Conservation (phyloP, 2,797 vertebrate genomes). For the Myotis daubentonii region DNA sequence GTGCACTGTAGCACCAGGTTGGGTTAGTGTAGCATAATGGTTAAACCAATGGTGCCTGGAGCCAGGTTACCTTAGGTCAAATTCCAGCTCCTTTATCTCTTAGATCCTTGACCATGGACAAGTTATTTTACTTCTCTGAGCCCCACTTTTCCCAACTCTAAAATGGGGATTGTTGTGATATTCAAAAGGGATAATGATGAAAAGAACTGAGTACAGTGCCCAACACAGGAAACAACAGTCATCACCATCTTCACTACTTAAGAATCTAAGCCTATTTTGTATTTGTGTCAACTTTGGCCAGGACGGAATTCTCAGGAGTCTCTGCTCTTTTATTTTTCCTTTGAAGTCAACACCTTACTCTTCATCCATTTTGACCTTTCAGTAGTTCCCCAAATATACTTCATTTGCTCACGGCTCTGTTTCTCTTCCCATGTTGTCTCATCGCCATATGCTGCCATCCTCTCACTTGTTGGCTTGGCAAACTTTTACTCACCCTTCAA, state of each 20-base stretch:
- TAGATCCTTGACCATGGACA: background rate
- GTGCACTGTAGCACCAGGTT: too few relatives aligned
- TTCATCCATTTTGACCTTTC: background rate
- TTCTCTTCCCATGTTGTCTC: background rate
- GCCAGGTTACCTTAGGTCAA: background rate
- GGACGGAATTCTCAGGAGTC: background rate
- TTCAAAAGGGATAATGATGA: background rate
- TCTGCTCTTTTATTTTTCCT: background rate
- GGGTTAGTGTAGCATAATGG: background rate
- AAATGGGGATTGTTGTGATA: background rate
- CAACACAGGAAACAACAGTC: background rate
- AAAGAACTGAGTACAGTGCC: background rate
- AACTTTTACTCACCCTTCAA: background rate
- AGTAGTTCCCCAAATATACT: background rate
- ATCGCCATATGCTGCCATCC: too few relatives aligned
- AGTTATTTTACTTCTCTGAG: background rate
- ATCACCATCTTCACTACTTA: background rate
- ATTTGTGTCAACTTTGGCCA: background rate
- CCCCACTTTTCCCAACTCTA: background rate
- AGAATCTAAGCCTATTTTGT: background rate
- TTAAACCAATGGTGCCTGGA: background rate
- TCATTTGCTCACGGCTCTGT: background rate
- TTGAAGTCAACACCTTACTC: background rate
- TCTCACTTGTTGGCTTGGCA: background rate
- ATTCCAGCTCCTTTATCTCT: background rate